These are phyloP conservation scores for Cygnus atratus DNA, from an alignment of 2,113 vertebrate species.

Conservation along the genomic window DNA sequence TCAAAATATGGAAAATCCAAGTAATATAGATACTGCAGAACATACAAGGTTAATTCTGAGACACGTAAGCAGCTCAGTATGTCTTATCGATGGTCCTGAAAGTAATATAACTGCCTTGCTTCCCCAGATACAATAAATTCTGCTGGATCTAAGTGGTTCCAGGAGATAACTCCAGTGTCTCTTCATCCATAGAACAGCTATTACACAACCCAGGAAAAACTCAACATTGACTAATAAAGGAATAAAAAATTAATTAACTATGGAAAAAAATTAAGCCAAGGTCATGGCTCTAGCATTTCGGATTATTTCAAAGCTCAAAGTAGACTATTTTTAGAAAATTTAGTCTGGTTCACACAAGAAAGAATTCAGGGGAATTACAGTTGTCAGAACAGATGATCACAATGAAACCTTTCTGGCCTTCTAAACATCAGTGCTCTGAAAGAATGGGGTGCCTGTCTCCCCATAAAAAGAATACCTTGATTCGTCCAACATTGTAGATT, in stretches of 20 bases:
- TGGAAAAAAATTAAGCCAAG: neutral
- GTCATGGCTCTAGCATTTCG: neutral
- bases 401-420: neutral
- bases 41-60: neutral
- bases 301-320: neutral
- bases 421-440: accelerated
- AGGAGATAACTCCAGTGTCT: neutral
- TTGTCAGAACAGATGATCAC: neutral
- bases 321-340: neutral
- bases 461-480: neutral
- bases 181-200: neutral
- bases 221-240: neutral
- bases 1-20: neutral
- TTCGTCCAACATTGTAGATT: neutral
- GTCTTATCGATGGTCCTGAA: neutral
- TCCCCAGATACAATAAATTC: neutral
- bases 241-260: neutral
- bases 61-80: neutral
- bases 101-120: neutral
- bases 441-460: neutral
- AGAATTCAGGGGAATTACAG: neutral
- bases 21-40: neutral
- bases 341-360: neutral
- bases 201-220: neutral
- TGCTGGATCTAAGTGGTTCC: neutral